Evolutionary conservation across 2,797 vertebrate genomes (phyloP), one percentile per base, ranked within the genome.

Genomic region (Heterohyrax brucei): DNA sequence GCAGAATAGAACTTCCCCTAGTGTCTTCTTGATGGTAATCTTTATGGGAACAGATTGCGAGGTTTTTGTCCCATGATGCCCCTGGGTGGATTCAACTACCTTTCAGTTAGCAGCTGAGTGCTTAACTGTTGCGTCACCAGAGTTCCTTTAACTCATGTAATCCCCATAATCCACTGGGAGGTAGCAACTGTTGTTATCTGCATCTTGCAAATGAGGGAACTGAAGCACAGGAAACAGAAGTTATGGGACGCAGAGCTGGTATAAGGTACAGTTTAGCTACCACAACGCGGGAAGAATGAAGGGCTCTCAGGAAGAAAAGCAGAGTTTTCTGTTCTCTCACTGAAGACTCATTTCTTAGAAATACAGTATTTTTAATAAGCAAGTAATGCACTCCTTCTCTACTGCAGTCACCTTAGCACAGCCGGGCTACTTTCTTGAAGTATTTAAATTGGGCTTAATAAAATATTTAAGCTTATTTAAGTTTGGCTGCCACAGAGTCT

Each of bases 311-410:
- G n/a, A 93, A 94, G 91, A 88, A 95, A 94, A 93, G 78, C 46
- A 72, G 68, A 76, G 24, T 80, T 16, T 56, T 91, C 33, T 76
- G 7, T 86, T 75, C 53, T 89, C 62, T 95, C 56, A 48, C 59
- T 83, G 73, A 92, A 91, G 83, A 72, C 73, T 80, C 73, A 70
- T 79, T 88, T 84, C 87, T 94, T 94, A 84, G 81, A 93, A 95
- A 76, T 76, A 39, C 62, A 83, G 33, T 93, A 94, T 95, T 91
- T 93, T 59, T n/a, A 50, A 61, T 22, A 21, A 73, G n/a, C 33
- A 73, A 94, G 76, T 80, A 94, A 72, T 59, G 30, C 0, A 1
- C n/a, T 56, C 73, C 62, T 77, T 61, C 12, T 76, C 7, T 13
- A 46, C 44, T 50, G 64, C 85, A 84, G 61, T 83, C 33, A 33